phyloP scores from a whole-genome alignment of 1,140 invertebrate species.

The Drosophila arizonae region DNA sequence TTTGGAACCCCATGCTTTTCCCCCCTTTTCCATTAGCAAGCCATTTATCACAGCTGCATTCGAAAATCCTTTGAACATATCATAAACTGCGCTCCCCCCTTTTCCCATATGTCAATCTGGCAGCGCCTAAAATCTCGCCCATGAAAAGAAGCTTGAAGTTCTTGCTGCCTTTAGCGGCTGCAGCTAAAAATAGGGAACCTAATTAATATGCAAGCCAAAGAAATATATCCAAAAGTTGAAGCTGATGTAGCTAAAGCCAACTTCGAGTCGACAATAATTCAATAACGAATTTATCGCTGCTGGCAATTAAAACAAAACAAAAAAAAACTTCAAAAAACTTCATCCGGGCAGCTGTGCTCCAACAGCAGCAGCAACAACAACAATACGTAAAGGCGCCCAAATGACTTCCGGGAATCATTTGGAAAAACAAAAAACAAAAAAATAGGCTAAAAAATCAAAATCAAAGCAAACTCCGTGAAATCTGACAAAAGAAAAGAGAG shows the following conservation, averaged over 20 bases:
- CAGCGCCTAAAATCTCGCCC: too few species aligned
- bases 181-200: conserved; percentile 53
- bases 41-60: conserved; percentile 51
- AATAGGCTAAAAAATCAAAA: conserved; percentile 35
- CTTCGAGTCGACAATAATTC: conserved; percentile 52
- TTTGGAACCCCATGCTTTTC: conserved; percentile 11
- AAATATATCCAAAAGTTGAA: conserved; percentile 33
- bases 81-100: conserved; percentile 63
- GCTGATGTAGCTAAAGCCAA: conserved; percentile 8
- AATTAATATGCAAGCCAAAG: conserved; percentile 39
- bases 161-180: conserved; percentile 21
- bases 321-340: conserved; percentile 6
- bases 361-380: conserved; percentile 30
- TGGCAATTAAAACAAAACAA: conserved; percentile 50
- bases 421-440: conserved; percentile 30
- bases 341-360: conserved; percentile 59
- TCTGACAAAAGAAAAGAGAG: conserved; percentile 33
- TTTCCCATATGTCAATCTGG: conserved; percentile 56
- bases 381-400: conserved; percentile 53
- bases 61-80: conserved; percentile 72
- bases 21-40: conserved; percentile 53
- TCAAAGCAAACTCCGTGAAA: conserved; percentile 54
- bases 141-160: too few species aligned
- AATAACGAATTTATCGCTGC: conserved; percentile 70
- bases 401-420: conserved; percentile 67